Conservation (phyloP, 2,113 vertebrate genomes). For the Notothenia rossii region DNA sequence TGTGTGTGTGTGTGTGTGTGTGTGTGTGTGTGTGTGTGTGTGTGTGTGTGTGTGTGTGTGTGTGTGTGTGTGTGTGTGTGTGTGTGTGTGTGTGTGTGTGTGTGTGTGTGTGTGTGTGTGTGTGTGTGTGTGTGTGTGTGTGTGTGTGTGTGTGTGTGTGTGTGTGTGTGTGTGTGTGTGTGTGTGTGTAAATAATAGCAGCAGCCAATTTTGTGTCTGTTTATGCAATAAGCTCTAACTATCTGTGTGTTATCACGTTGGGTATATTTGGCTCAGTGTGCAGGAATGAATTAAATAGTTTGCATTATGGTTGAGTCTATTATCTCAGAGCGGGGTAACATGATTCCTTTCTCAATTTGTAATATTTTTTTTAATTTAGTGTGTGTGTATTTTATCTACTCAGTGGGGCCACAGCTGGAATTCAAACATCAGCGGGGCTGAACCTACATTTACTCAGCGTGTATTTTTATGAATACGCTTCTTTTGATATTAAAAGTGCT, state of each 20-base stretch:
- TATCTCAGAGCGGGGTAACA: neutral
- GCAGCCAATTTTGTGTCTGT: slow-evolving; percentile 10
- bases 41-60: neutral
- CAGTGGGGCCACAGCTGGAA: neutral
- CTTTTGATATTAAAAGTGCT: neutral
- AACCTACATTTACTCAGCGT: neutral
- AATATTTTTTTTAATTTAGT: neutral
- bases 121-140: neutral
- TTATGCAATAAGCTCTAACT: neutral
- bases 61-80: neutral
- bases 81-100: neutral
- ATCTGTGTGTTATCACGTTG: neutral
- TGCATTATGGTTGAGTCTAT: neutral
- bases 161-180: neutral
- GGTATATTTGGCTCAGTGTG: slow-evolving; percentile 1
- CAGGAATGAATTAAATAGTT: neutral
- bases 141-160: neutral
- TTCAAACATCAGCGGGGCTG: neutral
- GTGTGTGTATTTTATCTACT: neutral
- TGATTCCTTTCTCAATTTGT: neutral
- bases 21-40: neutral
- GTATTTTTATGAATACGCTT: neutral
- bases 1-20: neutral
- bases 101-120: neutral
- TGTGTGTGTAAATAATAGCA: neutral